Percentiles rank a stretch among this genome's conserved stretches.
Conservation (phyloP, 1,140 invertebrate genomes). For the Sesamia nonagrioides region DNA sequence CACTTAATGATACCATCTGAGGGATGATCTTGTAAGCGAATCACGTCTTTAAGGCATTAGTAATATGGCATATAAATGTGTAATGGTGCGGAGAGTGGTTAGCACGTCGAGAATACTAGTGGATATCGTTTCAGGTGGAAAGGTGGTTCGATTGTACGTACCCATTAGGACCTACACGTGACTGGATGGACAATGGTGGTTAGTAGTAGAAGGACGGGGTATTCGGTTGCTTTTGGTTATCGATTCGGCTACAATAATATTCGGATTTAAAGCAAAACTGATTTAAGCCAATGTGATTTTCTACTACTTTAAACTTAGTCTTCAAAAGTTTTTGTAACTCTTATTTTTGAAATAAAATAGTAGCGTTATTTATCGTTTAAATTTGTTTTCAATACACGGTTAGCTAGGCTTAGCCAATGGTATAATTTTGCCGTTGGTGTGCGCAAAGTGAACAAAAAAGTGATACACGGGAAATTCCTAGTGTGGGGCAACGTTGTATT, state of each 20-base stretch:
- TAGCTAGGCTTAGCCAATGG: neutral
- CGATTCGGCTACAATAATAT: neutral
- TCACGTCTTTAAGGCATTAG: slow-evolving; percentile 47
- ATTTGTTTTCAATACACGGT: neutral
- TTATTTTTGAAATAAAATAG: too few relatives aligned
- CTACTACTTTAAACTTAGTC: neutral
- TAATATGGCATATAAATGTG: slow-evolving; percentile 53
- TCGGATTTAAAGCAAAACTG: neutral
- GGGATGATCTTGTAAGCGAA: slow-evolving; percentile 24
- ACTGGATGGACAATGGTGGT: slow-evolving; percentile 36
- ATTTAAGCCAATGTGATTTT: neutral
- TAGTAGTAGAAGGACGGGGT: neutral
- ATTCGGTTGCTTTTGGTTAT: neutral
- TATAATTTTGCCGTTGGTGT: neutral
- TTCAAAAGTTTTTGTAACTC: neutral
- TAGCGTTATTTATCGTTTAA: neutral
- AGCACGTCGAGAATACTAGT: slow-evolving; percentile 29
- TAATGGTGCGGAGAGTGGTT: slow-evolving; percentile 41
- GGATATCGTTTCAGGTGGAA: slow-evolving; percentile 38
- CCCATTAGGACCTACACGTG: slow-evolving; percentile 47
- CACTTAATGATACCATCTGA: slow-evolving; percentile 52
- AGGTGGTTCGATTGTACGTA: slow-evolving; percentile 44
- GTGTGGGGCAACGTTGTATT: too few relatives aligned
- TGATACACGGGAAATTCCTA: too few relatives aligned
- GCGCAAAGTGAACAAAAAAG: neutral